Evolutionary conservation across 2,797 vertebrate species (phyloP).

Genomic region (Acestrorhynchus altus): DNA sequence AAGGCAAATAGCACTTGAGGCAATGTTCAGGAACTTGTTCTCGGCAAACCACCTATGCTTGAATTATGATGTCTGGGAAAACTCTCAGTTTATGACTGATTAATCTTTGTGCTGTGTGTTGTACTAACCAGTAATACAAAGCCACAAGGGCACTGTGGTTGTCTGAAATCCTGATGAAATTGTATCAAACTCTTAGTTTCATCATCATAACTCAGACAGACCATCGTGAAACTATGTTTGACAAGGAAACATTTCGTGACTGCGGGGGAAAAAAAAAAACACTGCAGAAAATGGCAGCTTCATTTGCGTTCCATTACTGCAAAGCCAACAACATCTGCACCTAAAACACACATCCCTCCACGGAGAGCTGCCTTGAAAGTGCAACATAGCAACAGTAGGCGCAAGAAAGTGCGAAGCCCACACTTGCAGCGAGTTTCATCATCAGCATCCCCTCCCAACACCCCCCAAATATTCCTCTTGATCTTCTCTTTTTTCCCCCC

Average conservation of each 20-base stretch:
- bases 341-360: constrained; percentile 35
- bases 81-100: not conserved
- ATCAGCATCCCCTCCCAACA: constrained; percentile 73
- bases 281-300: constrained; percentile 3
- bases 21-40: too few species aligned
- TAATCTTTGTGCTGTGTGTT: not conserved
- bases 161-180: constrained; percentile 21
- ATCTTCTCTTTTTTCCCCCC: constrained; percentile 67
- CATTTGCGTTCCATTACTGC: constrained; percentile 12
- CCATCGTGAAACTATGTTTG: not conserved
- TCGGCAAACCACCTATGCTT: not conserved
- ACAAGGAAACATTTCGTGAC: not conserved
- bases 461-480: constrained; percentile 71
- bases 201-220: not conserved
- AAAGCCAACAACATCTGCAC: constrained; percentile 59
- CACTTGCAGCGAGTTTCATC: constrained; percentile 84
- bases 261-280: not conserved
- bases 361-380: constrained; percentile 39
- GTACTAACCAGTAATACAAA: not conserved
- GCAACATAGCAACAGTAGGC: constrained; percentile 69
- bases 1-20: not conserved
- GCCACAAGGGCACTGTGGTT: not conserved
- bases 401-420: constrained; percentile 61
- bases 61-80: not conserved
- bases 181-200: constrained; percentile 15